Percentiles rank a stretch among this genome's conserved stretches.
phyloP scores from a whole-genome alignment of 2,113 vertebrate species.

The Nothobranchius furzeri region DNA sequence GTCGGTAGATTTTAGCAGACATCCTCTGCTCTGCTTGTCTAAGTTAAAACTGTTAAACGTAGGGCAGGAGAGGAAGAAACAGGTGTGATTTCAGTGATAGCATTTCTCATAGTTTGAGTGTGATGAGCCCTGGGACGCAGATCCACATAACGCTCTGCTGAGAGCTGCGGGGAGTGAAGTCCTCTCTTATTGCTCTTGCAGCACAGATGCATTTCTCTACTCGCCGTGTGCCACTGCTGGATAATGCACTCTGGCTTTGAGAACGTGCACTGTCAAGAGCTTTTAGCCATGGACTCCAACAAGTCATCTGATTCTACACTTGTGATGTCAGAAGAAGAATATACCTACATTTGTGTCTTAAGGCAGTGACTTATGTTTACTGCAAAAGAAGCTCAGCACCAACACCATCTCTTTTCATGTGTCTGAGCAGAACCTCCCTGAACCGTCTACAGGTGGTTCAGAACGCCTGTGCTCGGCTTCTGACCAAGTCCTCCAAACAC shows the following conservation, averaged over 20 bases:
- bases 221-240: constrained; percentile 57
- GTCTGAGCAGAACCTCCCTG: too few species aligned
- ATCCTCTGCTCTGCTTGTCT: constrained; percentile 19
- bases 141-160: constrained; percentile 57
- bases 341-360: constrained; percentile 9
- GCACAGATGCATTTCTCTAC: constrained; percentile 56
- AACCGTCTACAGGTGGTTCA: too few species aligned
- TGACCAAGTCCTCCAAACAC: too few species aligned
- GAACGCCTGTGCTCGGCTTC: too few species aligned
- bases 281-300: constrained; percentile 52
- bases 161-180: constrained; percentile 57
- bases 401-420: too few species aligned
- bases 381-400: neutral
- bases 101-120: constrained; percentile 41
- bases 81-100: constrained; percentile 38
- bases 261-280: constrained; percentile 58
- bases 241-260: constrained; percentile 63
- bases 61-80: constrained; percentile 23
- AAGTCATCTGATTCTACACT: constrained; percentile 21
- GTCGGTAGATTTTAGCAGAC: constrained; percentile 53
- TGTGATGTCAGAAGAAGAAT: constrained; percentile 12
- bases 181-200: constrained; percentile 58
- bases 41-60: constrained; percentile 39
- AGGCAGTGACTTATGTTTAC: constrained; percentile 11
- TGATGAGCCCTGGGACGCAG: constrained; percentile 52